Base-by-base conservation (phyloP, 30 jellyfish, hydroid and myxozoan species). In the Aurelia coerulea region DNA sequence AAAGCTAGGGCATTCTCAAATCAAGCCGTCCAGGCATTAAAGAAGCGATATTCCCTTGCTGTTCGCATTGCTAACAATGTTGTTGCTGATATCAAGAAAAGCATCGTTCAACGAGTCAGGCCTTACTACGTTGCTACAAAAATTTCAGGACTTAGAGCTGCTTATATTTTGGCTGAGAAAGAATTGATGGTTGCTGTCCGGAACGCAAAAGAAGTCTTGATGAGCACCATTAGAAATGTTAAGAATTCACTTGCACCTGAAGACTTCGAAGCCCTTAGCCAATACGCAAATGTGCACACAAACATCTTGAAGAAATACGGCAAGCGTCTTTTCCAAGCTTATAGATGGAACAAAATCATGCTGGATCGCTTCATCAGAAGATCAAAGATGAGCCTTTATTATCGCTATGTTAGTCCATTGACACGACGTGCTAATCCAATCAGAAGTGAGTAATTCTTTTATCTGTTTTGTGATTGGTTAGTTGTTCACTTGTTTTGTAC, bases 291-390 rank as follows among this genome's bases (percentile, higher is more conserved):
- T 19, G 29, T 74, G 23, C 96, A 88, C 77, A 41, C 74, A 10
- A 87, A 72, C 16, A 78, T 88, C 46, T 62, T 78, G 58, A 63
- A 71, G 34, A 88, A 79, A 52, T 88, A 88, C 42, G 89, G 63
- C 10, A 88, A 73, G 69, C 85, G 78, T 12, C 85, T 79, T 23
- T 70, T 49, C 86, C 73, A 73, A 17, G 17, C 80, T 49, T 88
- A 77, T 72, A 78, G 39, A 53, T 79, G 85, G 85, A 79, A 73
- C 89, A 88, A 88, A 65, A 19, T 78, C 14, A 56, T 29, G 39
- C 77, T 88, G 56, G 96, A 88, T 58, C 86, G 91, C 33, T 46
- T 79, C 19, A 72, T 88, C 65, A 79, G 96, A 18, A 82, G 84
- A 50, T 35, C 90, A 32, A 88, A 88, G 84, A 88, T 73, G 96